phyloP scores from a whole-genome alignment of 1,140 invertebrate genomes.

The Drosophila ficusphila region DNA sequence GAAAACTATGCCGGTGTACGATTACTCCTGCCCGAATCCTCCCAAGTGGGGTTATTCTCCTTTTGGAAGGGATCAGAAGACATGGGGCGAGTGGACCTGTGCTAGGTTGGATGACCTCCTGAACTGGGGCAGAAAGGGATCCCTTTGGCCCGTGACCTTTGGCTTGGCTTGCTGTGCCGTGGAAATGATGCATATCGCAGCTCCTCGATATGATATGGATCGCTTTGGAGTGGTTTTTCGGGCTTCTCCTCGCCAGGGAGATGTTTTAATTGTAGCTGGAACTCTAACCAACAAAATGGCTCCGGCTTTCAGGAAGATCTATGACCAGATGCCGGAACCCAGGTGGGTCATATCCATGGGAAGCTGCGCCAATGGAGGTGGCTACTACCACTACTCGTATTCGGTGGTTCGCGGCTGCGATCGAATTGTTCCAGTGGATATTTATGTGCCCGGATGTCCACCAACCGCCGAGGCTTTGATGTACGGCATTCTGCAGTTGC shows the following conservation, averaged over 20 bases:
- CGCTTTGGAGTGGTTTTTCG: slow-evolving; percentile 95
- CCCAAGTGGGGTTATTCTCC: slow-evolving; percentile 61
- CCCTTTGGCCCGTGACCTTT: slow-evolving; percentile 98
- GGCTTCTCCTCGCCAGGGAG: slow-evolving; percentile 96
- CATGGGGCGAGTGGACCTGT: slow-evolving; percentile 89
- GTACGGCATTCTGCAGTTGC: slow-evolving; percentile 96
- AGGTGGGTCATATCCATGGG: slow-evolving; percentile 99
- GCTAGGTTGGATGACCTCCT: slow-evolving; percentile 95
- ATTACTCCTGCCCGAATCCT: slow-evolving; percentile 39
- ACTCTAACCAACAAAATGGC: slow-evolving; percentile 99
- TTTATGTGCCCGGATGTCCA: slow-evolving; percentile 99
- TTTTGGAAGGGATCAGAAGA: slow-evolving; percentile 82
- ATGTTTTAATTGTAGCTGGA: slow-evolving; percentile 98
- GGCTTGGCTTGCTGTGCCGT: slow-evolving; percentile 98
- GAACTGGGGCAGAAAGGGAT: slow-evolving; percentile 97
- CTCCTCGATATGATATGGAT: slow-evolving; percentile 98
- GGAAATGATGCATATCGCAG: slow-evolving; percentile 99
- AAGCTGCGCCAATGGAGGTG: slow-evolving; percentile 99
- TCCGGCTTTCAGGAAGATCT: slow-evolving; percentile 96
- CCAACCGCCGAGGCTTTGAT: slow-evolving; percentile 98
- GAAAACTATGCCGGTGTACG: slow-evolving; percentile 76
- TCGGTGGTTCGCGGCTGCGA: slow-evolving; percentile 98
- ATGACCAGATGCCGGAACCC: slow-evolving; percentile 97
- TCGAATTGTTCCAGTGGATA: slow-evolving; percentile 98
- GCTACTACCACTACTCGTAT: slow-evolving; percentile 99